Evolutionary conservation across 2,797 vertebrate species (phyloP).

Genomic region (Alcedo atthis): DNA sequence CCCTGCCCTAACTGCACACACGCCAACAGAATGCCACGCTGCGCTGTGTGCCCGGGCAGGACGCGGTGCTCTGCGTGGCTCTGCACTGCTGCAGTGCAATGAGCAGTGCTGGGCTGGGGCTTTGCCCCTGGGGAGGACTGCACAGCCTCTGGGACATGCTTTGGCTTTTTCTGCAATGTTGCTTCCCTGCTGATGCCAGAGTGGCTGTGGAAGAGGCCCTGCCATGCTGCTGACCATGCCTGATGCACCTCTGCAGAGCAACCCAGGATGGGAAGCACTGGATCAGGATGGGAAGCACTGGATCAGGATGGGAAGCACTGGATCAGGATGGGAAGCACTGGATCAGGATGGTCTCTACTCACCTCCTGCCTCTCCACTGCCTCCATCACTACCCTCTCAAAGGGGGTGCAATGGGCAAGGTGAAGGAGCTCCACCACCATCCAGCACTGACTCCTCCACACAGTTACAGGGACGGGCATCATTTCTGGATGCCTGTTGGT

Average conservation of each 20-base stretch:
- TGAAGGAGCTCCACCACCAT: not conserved
- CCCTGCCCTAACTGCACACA: not conserved
- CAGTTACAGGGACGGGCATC: fast-evolving
- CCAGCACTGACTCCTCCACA: fast-evolving
- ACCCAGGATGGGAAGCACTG: fast-evolving
- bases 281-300: not conserved
- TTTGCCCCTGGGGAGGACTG: not conserved
- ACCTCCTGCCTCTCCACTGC: fast-evolving
- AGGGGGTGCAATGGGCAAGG: not conserved
- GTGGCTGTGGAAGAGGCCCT: fast-evolving
- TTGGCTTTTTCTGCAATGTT: not conserved
- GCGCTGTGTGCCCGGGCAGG: fast-evolving
- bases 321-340: fast-evolving
- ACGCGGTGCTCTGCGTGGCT: fast-evolving
- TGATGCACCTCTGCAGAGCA: not conserved
- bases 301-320: fast-evolving
- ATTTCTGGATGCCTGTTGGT: not conserved
- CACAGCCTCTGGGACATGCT: not conserved
- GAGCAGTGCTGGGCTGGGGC: fast-evolving
- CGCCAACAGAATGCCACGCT: not conserved
- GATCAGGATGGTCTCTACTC: not conserved
- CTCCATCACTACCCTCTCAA: not conserved
- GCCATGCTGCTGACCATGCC: not conserved
- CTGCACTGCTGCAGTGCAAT: not conserved
- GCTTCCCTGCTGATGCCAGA: not conserved